Evolutionary conservation across 1,140 invertebrate species (phyloP).

Genomic region (Philotrypesis tridentata): DNA sequence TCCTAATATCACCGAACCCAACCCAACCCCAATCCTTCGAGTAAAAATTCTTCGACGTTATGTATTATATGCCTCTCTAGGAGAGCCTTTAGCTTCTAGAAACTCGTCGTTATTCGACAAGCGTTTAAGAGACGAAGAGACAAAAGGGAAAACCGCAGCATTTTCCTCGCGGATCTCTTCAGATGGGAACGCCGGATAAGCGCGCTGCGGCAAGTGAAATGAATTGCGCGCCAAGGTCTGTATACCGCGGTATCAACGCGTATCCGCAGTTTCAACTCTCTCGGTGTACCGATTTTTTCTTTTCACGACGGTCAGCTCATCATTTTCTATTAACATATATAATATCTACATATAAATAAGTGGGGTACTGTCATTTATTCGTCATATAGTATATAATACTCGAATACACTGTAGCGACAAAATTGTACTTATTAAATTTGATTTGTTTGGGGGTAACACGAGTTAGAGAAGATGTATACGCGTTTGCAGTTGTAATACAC

Average conservation of each 20-base stretch:
- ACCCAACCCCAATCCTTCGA: too few species aligned
- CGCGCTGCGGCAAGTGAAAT: not conserved
- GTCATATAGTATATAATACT: too few species aligned
- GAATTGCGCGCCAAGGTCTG: not conserved
- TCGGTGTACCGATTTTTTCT: not conserved
- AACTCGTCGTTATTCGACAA: too few species aligned
- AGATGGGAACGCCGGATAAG: not conserved
- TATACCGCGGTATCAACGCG: not conserved
- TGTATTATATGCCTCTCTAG: too few species aligned
- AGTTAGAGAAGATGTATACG: not conserved
- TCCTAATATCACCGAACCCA: too few species aligned
- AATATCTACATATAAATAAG: too few species aligned
- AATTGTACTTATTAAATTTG: not conserved
- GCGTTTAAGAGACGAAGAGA: too few species aligned
- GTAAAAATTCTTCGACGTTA: too few species aligned
- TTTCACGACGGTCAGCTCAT: not conserved
- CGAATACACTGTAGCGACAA: too few species aligned
- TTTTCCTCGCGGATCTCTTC: not conserved
- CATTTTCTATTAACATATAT: not conserved
- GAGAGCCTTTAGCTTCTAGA: too few species aligned
- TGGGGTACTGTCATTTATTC: too few species aligned
- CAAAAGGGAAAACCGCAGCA: too few species aligned
- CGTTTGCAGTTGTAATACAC: not conserved
- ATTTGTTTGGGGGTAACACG: not conserved
- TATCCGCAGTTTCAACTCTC: not conserved